Base-by-base conservation (phyloP, 2,113 vertebrate species). In the Elaphurus davidianus region DNA sequence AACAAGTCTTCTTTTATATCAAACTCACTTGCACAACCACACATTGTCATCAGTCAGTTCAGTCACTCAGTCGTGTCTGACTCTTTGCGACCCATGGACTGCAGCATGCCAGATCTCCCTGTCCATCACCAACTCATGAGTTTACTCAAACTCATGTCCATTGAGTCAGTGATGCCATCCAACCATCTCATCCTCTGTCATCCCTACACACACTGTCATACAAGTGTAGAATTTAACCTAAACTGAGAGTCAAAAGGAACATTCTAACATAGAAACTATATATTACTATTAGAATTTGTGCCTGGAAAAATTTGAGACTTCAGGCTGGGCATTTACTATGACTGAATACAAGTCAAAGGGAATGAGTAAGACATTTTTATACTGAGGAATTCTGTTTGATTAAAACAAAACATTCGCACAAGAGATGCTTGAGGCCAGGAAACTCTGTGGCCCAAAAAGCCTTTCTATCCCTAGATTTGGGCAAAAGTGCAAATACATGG, bases 341-440 rank as follows among this genome's bases (percentile, higher is more conserved):
- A 90, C 40, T 74, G 23, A 74, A 74, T 25, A 74, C 17, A 74
- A 25, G 36, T 43, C 45, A 87, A 74, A 52, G 62, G 82, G 62
- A 76, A 93, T 52, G 36, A 15, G 14, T 21, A 10, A 60, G 50
- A 71, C 54, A 40, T 52, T 67, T 87, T 85, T 59, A 92, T 40
- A n/a, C 3, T 50, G 0, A 40, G 28, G 16, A 87, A 79, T 84
- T 87, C 57, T 84, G 78, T 55, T n/a, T 81, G 62, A 95, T 67
- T 93, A 97, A 92, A 97, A 91, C 50, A 94, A 96, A 91, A 60
- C 14, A 92, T 84, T 74, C 79, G 33, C 52, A 87, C 15, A 74
- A 96, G 50, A 95, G 93, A 87, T 55, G 79, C 87, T 84, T 87
- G 30, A n/a, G 36, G 87, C 23, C 62, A 96, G 47, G 87, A 96